Percentiles rank a stretch among this genome's conserved stretches.
Conservation (phyloP, 2,113 vertebrate species). For the Anolis carolinensis region DNA sequence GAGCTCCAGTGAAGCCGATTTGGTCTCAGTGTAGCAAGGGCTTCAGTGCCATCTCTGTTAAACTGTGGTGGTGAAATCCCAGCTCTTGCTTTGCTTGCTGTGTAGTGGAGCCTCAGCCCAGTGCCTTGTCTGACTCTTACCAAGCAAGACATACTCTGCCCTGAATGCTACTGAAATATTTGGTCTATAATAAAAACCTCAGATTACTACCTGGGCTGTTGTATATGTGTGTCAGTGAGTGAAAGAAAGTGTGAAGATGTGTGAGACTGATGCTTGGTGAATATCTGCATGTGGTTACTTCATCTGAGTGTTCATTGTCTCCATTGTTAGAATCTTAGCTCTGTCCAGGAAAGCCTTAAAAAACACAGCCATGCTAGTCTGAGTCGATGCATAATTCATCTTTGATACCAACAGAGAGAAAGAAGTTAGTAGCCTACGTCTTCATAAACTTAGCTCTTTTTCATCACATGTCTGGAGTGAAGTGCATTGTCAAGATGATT, state of each 20-base stretch:
- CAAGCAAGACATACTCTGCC: not conserved
- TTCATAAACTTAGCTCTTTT: too few species aligned
- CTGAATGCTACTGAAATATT: not conserved
- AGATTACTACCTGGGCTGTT: not conserved
- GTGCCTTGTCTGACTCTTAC: constrained; percentile 13
- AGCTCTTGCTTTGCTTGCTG: not conserved
- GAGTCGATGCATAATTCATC: too few species aligned
- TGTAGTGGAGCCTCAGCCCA: not conserved
- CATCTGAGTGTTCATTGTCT: too few species aligned
- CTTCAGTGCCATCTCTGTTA: not conserved
- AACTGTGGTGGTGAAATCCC: not conserved
- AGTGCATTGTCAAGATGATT: too few species aligned
- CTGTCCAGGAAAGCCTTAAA: too few species aligned
- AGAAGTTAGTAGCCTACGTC: too few species aligned
- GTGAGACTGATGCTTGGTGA: not conserved
- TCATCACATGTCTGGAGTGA: too few species aligned
- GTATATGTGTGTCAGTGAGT: not conserved
- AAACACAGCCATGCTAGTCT: too few species aligned
- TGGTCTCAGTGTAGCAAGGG: not conserved
- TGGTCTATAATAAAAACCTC: constrained; percentile 13
- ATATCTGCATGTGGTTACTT: too few species aligned
- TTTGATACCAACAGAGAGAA: too few species aligned
- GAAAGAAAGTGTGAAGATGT: too few species aligned
- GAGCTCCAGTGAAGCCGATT: not conserved
- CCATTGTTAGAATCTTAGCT: too few species aligned